Conservation (phyloP, 2,888 invertebrate species). For the Hirtodrosophila duncani region DNA sequence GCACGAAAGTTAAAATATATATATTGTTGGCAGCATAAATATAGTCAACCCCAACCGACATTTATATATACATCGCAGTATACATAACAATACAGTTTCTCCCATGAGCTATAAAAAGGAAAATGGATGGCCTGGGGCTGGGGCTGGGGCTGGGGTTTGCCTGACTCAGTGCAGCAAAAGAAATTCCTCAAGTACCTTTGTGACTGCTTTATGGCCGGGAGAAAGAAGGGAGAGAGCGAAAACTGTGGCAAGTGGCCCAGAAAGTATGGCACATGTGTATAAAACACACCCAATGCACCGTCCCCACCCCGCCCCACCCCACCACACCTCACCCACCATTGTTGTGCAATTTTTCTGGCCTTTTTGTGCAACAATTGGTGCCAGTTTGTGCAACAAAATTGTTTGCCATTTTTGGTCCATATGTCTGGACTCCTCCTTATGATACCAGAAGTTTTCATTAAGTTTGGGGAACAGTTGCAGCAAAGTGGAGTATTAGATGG, state of each 20-base stretch:
- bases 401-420: conserved; percentile 37
- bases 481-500: no score
- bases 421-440: no score
- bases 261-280: conserved; percentile 22
- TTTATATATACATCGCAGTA: conserved; percentile 9
- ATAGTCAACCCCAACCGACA: conserved; percentile 22
- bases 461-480: no score
- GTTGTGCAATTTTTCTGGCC: conserved; percentile 32
- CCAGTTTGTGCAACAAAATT: conserved; percentile 41
- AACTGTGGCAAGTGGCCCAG: conserved; percentile 9
- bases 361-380: conserved; percentile 34
- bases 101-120: conserved; percentile 17
- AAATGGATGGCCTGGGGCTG: no score
- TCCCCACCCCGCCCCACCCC: neutral
- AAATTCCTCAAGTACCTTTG: conserved; percentile 53
- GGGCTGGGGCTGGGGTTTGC: neutral
- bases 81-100: conserved; percentile 41
- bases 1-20: conserved; percentile 3
- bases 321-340: conserved; percentile 1
- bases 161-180: conserved; percentile 50
- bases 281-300: conserved; percentile 4
- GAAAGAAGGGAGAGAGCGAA: no score
- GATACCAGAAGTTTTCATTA: no score
- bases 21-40: conserved; percentile 27
- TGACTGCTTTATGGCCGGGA: conserved; percentile 34